These are phyloP conservation scores for Holothuria glaberrima DNA, from an alignment of 35 echinoderm and acorn worm species.

Conservation along the genomic window DNA sequence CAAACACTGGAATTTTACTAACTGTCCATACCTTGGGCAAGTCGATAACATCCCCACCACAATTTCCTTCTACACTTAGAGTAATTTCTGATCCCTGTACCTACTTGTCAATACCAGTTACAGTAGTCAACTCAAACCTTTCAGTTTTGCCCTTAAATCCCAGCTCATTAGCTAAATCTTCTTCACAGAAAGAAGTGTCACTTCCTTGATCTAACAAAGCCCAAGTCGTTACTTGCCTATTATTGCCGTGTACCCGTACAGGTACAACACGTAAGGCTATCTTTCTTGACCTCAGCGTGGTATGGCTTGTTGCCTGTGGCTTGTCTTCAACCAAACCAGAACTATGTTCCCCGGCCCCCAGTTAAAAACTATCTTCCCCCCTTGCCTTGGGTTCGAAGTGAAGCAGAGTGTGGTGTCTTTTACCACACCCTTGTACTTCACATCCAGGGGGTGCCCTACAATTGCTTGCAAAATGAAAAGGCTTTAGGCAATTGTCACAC, in stretches of 20 bases:
- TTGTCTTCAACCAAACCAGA: too few relatives aligned
- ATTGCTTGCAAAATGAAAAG: conserved; percentile 20
- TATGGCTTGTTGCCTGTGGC: too few relatives aligned
- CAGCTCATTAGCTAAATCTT: conserved; percentile 15
- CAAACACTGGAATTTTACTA: conserved; percentile 34
- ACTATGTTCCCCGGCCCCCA: neutral
- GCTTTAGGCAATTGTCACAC: conserved; percentile 58
- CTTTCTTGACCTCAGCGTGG: too few relatives aligned
- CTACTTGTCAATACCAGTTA: neutral
- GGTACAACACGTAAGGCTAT: too few relatives aligned
- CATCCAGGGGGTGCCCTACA: conserved; percentile 18
- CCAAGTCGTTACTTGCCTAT: conserved; percentile 18
- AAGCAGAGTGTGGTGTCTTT: conserved; percentile 33
- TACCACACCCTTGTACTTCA: conserved; percentile 34
- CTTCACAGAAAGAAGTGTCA: conserved; percentile 49
- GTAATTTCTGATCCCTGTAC: neutral
- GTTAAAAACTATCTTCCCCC: neutral
- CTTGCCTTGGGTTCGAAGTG: neutral
- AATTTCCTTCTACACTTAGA: neutral
- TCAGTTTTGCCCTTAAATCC: conserved; percentile 41
- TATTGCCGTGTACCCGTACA: neutral
- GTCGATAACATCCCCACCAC: conserved; percentile 1
- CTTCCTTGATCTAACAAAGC: conserved; percentile 54
- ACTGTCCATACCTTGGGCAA: conserved; percentile 55
- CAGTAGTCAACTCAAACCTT: conserved; percentile 4